Evolutionary conservation across 2,113 vertebrate species (phyloP).

Genomic region (Lanius collurio): DNA sequence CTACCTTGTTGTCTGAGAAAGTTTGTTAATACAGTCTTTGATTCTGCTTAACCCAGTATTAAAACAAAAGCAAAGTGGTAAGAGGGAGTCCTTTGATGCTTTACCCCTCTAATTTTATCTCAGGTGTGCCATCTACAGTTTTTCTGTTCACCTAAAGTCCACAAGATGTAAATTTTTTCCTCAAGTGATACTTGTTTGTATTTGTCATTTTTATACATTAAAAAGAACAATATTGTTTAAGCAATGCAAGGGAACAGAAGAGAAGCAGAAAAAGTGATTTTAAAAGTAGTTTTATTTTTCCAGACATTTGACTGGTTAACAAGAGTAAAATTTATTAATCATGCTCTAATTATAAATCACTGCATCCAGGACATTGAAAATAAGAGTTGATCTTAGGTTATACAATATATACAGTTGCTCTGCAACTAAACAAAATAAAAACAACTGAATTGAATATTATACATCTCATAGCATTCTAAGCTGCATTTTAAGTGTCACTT

Average conservation of each 20-base stretch:
- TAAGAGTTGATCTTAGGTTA: conserved; percentile 78
- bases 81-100: background rate
- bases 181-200: background rate
- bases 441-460: conserved; percentile 76
- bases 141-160: background rate
- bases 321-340: conserved; percentile 77
- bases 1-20: background rate
- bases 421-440: conserved; percentile 86
- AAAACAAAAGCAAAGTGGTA: background rate
- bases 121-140: background rate
- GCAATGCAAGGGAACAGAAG: background rate
- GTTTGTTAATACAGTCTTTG: background rate
- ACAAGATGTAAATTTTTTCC: background rate
- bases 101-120: background rate
- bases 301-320: conserved; percentile 82
- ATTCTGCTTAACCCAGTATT: background rate
- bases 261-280: conserved; percentile 42
- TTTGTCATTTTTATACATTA: background rate
- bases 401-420: conserved; percentile 90
- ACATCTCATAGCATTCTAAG: conserved; percentile 72
- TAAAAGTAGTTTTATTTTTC: conserved; percentile 85
- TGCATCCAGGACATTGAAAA: conserved; percentile 81
- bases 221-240: background rate
- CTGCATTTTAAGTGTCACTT: conserved; percentile 49
- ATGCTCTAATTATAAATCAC: conserved; percentile 82